phyloP scores from a whole-genome alignment of 2,113 vertebrate species.

The Bujurquina vittata region DNA sequence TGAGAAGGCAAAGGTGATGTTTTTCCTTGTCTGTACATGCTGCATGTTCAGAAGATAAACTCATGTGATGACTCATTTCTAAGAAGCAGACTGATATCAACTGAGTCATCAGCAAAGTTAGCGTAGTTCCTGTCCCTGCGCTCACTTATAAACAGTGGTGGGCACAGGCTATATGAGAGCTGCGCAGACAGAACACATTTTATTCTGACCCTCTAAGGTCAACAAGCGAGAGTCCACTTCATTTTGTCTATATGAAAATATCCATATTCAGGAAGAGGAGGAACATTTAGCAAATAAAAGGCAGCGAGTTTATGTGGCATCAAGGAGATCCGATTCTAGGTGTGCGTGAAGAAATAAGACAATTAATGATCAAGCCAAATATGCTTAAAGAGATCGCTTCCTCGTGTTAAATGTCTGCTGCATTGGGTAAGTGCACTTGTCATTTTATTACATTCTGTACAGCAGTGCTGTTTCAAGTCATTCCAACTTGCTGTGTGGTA shows the following conservation, averaged over 20 bases:
- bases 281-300: background rate
- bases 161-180: background rate
- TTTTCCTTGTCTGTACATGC: background rate
- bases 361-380: background rate
- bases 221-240: background rate
- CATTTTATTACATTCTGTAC: conserved; percentile 35
- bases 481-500: conserved; percentile 47
- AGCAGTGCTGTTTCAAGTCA: conserved; percentile 43
- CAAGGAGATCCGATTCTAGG: too few species aligned
- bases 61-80: background rate
- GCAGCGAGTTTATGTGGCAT: background rate
- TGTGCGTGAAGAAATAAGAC: background rate
- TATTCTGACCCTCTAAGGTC: background rate
- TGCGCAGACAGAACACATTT: background rate
- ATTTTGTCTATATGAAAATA: background rate
- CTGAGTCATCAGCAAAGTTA: background rate
- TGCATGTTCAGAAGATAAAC: background rate
- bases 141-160: background rate
- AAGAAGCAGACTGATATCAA: background rate
- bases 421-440: conserved; percentile 38
- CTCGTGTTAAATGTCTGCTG: conserved; percentile 24
- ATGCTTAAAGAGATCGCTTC: background rate
- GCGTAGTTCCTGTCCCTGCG: background rate
- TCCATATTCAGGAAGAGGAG: background rate
- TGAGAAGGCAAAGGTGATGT: background rate